Evolutionary conservation across 2,888 invertebrate species (phyloP), one percentile per base, ranked within the genome.

Genomic region (Tigriopus californicus): DNA sequence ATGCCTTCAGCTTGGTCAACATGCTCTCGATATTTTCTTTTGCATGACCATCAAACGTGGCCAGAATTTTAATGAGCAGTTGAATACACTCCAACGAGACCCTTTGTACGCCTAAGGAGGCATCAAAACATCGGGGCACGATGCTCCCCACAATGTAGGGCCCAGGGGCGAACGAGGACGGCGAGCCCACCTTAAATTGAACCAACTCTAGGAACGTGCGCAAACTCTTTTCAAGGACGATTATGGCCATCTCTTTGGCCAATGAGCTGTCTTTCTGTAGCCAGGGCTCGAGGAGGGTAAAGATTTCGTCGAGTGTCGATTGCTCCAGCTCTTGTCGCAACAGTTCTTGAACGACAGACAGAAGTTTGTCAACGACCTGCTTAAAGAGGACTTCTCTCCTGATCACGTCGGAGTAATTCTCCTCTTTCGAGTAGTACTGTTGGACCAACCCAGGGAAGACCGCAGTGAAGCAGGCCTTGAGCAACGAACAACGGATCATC

Each of bases 261-360:
- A 42, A 15, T n/a, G 24, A n/a, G 18, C 52, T 15, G 33, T 41
- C 52, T 44, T 24, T 33, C n/a, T 41, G n/a, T 13, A 83, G 71
- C 82, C 83, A 84, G 54, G 79, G 77, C 62, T 80, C 79, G 33
- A 84, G 68, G 57, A 82, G 73, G 12, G 78, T 76, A 5, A 82
- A 76, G 8, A 84, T 74, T 67, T 84, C 80, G 67, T 84, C 83
- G 24, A 85, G 73, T 0, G 81, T 80, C 59, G 80, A 79, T 0
- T 83, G 77, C 25, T 81, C 80, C 1, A 82, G 77, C 59, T 80
- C 80, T 66, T 80, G 79, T 64, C 81, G 64, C 61, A 49, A 64
- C 64, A 48, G 49, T 58, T 48, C 66, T 41, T 25, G 62, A 63
- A 10, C 63, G 62, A 58, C 65, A 62, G 40, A 54, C 46, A 52